These are phyloP conservation scores for Selene dorsalis DNA, from an alignment of 2,797 vertebrate species.

Conservation along the genomic window DNA sequence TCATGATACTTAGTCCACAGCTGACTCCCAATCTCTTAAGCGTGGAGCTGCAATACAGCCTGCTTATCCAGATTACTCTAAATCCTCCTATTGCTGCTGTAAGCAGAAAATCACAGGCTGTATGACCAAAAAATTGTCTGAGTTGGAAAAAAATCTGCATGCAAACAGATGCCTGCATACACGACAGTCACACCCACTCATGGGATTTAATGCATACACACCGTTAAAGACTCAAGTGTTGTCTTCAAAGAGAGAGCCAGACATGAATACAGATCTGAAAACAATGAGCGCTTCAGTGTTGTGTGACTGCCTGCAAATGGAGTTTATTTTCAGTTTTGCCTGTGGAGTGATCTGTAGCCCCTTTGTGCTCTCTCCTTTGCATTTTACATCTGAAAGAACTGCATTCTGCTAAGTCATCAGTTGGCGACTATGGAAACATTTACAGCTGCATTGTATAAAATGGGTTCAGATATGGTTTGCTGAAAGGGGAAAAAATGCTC, in stretches of 20 bases:
- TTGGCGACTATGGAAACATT: slow-evolving; percentile 44
- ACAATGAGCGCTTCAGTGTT: slow-evolving; percentile 57
- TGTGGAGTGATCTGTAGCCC: slow-evolving; percentile 40
- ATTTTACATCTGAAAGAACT: slow-evolving; percentile 54
- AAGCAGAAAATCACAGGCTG: slow-evolving; percentile 61
- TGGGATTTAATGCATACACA: slow-evolving; percentile 38
- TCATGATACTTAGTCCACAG: slow-evolving; percentile 43
- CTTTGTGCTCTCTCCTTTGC: slow-evolving; percentile 63
- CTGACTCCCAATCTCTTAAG: slow-evolving; percentile 65
- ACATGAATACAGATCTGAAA: slow-evolving; percentile 65
- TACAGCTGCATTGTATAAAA: slow-evolving; percentile 57
- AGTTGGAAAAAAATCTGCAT: slow-evolving; percentile 40
- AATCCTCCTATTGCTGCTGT: slow-evolving; percentile 73
- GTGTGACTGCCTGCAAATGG: slow-evolving; percentile 52
- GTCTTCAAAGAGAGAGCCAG: slow-evolving; percentile 51
- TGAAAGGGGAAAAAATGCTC: slow-evolving; percentile 46
- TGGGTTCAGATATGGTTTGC: slow-evolving; percentile 37
- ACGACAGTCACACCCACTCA: slow-evolving; percentile 21
- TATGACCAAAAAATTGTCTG: slow-evolving; percentile 37
- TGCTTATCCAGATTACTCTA: slow-evolving; percentile 78
- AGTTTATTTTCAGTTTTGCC: slow-evolving; percentile 58
- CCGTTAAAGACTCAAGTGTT: slow-evolving; percentile 16
- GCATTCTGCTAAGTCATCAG: slow-evolving; percentile 63
- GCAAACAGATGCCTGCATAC: slow-evolving; percentile 25
- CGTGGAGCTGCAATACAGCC: slow-evolving; percentile 64